A percentile compares a stretch with the other conserved stretches of the same genome.
Conservation (phyloP, 2,797 vertebrate species). For the Glyptemys insculpta region DNA sequence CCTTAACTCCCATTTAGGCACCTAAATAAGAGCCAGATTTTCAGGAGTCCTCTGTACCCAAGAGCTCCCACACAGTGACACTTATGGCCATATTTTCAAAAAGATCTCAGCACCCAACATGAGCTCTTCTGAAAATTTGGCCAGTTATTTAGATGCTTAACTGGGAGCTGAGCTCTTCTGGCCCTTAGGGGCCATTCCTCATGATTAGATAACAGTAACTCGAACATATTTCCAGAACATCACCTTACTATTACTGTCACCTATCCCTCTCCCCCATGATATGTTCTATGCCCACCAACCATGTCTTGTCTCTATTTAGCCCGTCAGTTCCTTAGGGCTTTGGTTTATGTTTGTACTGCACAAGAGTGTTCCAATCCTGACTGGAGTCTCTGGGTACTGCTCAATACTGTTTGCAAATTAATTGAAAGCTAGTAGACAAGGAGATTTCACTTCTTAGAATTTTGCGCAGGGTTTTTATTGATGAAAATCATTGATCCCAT, state of each 20-base stretch:
- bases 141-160: constrained; percentile 1
- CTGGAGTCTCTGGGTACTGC: background rate
- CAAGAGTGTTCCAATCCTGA: background rate
- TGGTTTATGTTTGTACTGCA: background rate
- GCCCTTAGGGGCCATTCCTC: background rate
- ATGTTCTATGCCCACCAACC: too few relatives aligned
- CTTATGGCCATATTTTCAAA: constrained; percentile 1
- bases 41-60: background rate
- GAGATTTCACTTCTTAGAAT: constrained; percentile 51
- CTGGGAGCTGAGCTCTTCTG: constrained; percentile 8
- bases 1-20: background rate
- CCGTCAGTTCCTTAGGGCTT: background rate
- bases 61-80: background rate
- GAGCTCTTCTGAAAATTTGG: background rate
- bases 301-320: background rate
- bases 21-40: background rate
- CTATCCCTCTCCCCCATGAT: background rate
- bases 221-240: background rate
- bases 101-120: background rate
- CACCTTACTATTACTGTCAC: background rate
- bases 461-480: constrained; percentile 44
- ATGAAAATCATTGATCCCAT: constrained; percentile 58
- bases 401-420: constrained; percentile 38
- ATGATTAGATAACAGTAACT: accelerated
- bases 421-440: background rate